Percentiles rank a stretch among this genome's conserved stretches.
Conservation (phyloP, 2,797 vertebrate species). For the Cyclura pinguis region DNA sequence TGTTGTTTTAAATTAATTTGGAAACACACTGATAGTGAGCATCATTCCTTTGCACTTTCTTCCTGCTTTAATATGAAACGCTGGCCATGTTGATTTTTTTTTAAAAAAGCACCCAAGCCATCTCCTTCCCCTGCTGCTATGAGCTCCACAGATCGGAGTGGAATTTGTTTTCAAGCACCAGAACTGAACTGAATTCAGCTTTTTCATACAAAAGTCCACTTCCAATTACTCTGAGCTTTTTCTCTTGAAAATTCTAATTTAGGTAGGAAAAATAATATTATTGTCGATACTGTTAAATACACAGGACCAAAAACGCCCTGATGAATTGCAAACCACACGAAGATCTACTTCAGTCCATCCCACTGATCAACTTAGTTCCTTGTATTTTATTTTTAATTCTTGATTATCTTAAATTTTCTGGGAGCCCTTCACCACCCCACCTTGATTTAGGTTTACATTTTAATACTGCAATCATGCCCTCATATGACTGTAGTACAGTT, state of each 20-base stretch:
- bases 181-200: background rate
- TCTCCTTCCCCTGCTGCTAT: background rate
- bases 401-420: background rate
- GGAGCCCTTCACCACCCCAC: background rate
- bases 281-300: background rate
- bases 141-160: background rate
- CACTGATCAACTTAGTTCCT: background rate
- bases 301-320: background rate
- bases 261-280: background rate
- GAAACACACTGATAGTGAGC: background rate
- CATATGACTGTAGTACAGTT: background rate
- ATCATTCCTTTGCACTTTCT: background rate
- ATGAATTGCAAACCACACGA: background rate
- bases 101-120: background rate
- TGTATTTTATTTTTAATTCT: background rate
- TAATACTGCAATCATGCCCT: background rate
- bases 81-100: background rate
- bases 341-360: background rate
- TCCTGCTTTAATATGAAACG: background rate
- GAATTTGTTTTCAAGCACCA: background rate
- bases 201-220: background rate
- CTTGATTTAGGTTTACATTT: background rate
- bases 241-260: background rate
- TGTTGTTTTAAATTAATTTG: background rate
- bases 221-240: background rate